Conservation (phyloP, 2,797 vertebrate species). For the Euphonia xanthogaster region DNA sequence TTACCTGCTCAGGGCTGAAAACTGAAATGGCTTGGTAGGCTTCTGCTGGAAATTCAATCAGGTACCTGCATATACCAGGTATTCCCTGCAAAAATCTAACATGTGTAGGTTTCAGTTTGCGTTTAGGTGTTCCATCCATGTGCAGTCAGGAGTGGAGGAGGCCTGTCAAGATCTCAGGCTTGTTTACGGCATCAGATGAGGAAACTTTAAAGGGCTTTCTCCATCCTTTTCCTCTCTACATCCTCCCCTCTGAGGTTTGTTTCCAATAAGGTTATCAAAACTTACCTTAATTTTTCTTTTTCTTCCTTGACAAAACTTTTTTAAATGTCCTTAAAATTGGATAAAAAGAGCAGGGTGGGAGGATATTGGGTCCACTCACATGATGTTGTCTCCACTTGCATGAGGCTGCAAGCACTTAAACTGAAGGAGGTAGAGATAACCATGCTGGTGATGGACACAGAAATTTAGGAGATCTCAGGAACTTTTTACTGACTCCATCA, state of each 20-base stretch:
- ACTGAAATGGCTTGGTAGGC: slow-evolving; percentile 51
- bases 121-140: neutral
- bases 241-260: neutral
- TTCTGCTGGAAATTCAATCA: slow-evolving; percentile 61
- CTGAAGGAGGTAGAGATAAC: neutral
- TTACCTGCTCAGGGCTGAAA: slow-evolving; percentile 51
- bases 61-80: slow-evolving; percentile 19
- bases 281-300: neutral
- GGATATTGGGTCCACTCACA: neutral
- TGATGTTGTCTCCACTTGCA: fast-evolving
- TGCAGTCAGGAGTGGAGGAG: neutral
- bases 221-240: neutral
- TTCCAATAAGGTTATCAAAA: neutral
- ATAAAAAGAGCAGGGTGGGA: neutral
- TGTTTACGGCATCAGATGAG: neutral
- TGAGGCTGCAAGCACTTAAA: neutral
- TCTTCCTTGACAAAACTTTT: neutral
- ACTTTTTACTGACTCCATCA: neutral
- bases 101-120: slow-evolving; percentile 4
- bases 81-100: slow-evolving; percentile 23
- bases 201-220: neutral
- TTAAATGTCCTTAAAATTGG: neutral
- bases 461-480: neutral
- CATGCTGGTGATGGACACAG: fast-evolving
- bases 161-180: neutral